phyloP scores from a whole-genome alignment of 2,113 vertebrate species.

The Chaenocephalus aceratus region DNA sequence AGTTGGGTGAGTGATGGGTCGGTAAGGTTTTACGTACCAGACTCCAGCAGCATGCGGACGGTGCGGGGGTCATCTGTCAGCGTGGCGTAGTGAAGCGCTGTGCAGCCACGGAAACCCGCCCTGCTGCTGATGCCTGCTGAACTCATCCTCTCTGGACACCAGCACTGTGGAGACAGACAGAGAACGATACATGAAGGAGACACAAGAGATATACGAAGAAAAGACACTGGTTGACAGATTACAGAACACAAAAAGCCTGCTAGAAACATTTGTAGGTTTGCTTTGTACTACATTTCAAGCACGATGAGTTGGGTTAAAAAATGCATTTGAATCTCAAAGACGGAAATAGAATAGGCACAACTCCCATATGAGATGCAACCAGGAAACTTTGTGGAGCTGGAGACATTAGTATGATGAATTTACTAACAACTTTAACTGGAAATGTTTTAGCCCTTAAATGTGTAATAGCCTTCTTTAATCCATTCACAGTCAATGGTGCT shows the following conservation, averaged over 20 bases:
- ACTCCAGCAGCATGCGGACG: slow-evolving; percentile 88
- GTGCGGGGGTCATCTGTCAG: slow-evolving; percentile 88
- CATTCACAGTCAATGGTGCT: slow-evolving; percentile 2
- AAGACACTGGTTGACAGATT: too few species aligned
- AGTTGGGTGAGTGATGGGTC: neutral
- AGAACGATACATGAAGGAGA: neutral
- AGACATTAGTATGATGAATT: slow-evolving; percentile 16
- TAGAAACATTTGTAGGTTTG: neutral
- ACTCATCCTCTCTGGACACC: slow-evolving; percentile 94
- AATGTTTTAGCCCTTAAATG: slow-evolving; percentile 1
- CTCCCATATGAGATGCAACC: neutral
- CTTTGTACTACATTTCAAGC: neutral
- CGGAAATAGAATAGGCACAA: neutral
- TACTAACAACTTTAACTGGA: slow-evolving; percentile 2
- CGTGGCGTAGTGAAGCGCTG: slow-evolving; percentile 93
- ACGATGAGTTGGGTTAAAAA: neutral
- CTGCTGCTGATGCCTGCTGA: slow-evolving; percentile 93
- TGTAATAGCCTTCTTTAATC: slow-evolving; percentile 30
- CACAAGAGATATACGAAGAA: neutral
- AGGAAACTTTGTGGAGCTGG: neutral
- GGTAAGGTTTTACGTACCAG: slow-evolving; percentile 80
- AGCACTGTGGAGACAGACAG: slow-evolving; percentile 82
- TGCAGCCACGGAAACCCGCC: slow-evolving; percentile 93
- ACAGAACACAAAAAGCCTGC: neutral
- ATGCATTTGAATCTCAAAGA: neutral